Percentiles rank a stretch among this genome's conserved stretches.
Evolutionary conservation across 2,113 vertebrate genomes (phyloP).

Genomic region (Coptodon rendalli): DNA sequence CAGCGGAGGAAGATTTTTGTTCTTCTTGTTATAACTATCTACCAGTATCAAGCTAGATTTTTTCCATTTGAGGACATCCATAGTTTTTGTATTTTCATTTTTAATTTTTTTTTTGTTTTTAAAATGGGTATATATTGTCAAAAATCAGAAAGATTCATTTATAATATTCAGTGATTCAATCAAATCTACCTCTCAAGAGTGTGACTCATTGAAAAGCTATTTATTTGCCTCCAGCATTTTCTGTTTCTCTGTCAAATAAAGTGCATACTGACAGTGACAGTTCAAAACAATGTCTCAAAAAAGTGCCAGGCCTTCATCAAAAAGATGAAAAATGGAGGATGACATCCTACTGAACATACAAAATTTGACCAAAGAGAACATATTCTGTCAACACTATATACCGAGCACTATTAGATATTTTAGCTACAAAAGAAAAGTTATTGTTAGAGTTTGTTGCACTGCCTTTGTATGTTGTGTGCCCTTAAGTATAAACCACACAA

Average conservation of each 20-base stretch:
- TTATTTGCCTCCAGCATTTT: constrained; percentile 12
- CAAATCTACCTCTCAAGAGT: neutral
- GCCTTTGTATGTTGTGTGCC: neutral
- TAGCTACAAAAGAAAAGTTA: neutral
- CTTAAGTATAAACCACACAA: neutral
- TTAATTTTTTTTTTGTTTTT: neutral
- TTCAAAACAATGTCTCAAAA: constrained; percentile 1
- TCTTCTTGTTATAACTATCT: neutral
- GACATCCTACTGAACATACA: neutral
- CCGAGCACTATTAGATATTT: neutral
- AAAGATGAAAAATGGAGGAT: constrained; percentile 6
- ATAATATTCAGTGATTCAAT: neutral
- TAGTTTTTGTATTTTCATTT: neutral
- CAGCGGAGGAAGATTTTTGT: neutral
- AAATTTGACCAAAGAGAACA: neutral
- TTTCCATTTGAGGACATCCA: neutral
- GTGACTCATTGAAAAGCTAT: neutral
- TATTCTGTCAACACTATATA: neutral
- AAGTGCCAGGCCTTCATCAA: constrained; percentile 15
- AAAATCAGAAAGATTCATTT: neutral
- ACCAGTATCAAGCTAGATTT: neutral
- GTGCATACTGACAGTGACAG: constrained; percentile 23
- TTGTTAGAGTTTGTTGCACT: neutral
- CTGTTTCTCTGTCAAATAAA: neutral
- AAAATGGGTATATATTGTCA: neutral